These are phyloP conservation scores for Physocephala rufipes DNA, from an alignment of 2,888 invertebrate species.

Conservation along the genomic window DNA sequence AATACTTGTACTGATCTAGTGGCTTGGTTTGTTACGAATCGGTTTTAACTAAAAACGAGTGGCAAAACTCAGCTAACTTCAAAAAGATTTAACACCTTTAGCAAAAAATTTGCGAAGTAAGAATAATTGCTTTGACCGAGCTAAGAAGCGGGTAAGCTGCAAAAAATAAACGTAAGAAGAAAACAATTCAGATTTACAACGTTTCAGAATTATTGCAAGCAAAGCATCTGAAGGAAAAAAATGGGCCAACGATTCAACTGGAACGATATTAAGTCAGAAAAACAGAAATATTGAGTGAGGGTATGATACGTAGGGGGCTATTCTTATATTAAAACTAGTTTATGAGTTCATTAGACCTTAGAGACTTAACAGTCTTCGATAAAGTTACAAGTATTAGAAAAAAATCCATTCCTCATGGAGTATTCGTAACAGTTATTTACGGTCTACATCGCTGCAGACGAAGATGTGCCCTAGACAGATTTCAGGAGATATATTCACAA, in stretches of 20 bases:
- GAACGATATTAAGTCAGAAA: not conserved
- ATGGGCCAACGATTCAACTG: constrained; percentile 1
- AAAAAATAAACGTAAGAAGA: constrained; percentile 2
- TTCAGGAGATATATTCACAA: not conserved
- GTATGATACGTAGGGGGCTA: not conserved
- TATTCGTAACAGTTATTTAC: constrained; percentile 8
- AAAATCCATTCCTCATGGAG: not conserved
- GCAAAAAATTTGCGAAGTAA: constrained; percentile 22
- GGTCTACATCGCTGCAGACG: not conserved
- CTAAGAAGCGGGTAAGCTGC: too few species aligned
- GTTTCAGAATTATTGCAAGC: constrained; percentile 9
- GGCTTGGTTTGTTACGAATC: not conserved
- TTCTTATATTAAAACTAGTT: constrained; percentile 52
- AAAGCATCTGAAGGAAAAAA: constrained; percentile 3
- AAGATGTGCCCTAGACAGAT: not conserved
- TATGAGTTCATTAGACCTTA: constrained; percentile 56
- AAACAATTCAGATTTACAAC: constrained; percentile 9
- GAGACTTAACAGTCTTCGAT: constrained; percentile 5
- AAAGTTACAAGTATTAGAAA: not conserved
- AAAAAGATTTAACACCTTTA: constrained; percentile 21
- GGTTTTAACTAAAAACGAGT: constrained; percentile 5
- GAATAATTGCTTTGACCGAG: constrained; percentile 16
- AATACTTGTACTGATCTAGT: not conserved
- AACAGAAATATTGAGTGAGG: not conserved
- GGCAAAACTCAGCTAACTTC: constrained; percentile 8